phyloP scores from a whole-genome alignment of 2,797 vertebrate genomes.

The Cygnus olor region DNA sequence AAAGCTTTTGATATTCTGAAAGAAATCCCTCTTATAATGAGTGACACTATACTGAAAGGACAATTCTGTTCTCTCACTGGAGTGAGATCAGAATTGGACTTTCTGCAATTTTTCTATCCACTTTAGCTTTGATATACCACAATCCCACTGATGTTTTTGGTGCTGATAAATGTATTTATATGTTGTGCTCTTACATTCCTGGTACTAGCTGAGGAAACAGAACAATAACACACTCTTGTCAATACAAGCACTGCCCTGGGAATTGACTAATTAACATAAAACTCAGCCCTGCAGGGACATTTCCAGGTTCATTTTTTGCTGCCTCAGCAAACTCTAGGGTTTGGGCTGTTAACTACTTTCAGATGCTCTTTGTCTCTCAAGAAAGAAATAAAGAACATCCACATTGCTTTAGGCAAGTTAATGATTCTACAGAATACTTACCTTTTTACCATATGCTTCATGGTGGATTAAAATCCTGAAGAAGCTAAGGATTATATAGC shows the following conservation, averaged over 20 bases:
- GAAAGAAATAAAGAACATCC: constrained; percentile 67
- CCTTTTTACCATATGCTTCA: constrained; percentile 69
- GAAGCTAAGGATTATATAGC: constrained; percentile 49
- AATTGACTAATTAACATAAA: constrained; percentile 71
- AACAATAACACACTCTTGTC: constrained; percentile 55
- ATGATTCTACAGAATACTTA: constrained; percentile 54
- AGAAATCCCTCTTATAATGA: neutral
- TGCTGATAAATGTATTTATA: constrained; percentile 37
- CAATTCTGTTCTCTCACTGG: neutral
- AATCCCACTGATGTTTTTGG: neutral
- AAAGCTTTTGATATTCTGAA: neutral
- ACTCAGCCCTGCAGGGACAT: constrained; percentile 65
- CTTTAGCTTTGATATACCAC: neutral
- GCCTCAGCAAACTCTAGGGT: constrained; percentile 68
- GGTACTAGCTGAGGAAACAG: constrained; percentile 37
- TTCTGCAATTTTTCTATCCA: neutral
- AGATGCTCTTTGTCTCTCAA: constrained; percentile 71
- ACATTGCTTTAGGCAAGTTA: constrained; percentile 63
- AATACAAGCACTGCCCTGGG: constrained; percentile 64
- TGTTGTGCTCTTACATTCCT: constrained; percentile 29
- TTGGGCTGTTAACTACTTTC: constrained; percentile 71
- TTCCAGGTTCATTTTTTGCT: constrained; percentile 72
- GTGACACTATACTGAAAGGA: neutral
- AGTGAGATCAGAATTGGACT: neutral
- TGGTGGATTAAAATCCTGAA: constrained; percentile 60